Evolutionary conservation across 1,140 invertebrate genomes (phyloP).

Genomic region (Tetranychus cinnabarinus): DNA sequence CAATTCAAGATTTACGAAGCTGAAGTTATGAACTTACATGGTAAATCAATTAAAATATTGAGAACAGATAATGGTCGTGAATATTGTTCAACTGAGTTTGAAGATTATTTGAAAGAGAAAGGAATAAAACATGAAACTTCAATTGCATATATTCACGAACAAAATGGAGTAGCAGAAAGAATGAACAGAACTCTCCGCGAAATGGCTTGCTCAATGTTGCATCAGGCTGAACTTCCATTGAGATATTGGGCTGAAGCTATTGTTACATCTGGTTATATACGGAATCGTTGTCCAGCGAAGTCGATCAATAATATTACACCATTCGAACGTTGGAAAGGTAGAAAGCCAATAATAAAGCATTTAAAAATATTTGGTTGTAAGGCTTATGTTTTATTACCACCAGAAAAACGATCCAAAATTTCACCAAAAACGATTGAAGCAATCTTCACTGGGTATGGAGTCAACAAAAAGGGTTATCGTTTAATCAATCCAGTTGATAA

Average conservation of each 20-base stretch:
- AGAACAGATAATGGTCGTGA: constrained; percentile 9
- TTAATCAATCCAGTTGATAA: not conserved
- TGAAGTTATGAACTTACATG: constrained; percentile 4
- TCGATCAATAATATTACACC: not conserved
- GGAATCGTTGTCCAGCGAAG: not conserved
- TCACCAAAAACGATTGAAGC: constrained; percentile 1
- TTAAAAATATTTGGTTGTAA: constrained; percentile 5
- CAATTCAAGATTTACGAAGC: too few relatives aligned
- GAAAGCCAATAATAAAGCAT: constrained; percentile 3
- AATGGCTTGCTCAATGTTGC: constrained; percentile 6
- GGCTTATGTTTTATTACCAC: constrained; percentile 5
- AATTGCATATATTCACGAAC: constrained; percentile 18
- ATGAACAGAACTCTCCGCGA: constrained; percentile 19
- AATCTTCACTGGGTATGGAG: constrained; percentile 4
- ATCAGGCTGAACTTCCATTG: not conserved
- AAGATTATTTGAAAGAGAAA: not conserved
- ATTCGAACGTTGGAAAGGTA: constrained; percentile 12
- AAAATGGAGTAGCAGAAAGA: constrained; percentile 21
- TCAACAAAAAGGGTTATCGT: not conserved
- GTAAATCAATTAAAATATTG: constrained; percentile 2
- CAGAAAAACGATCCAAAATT: constrained; percentile 1
- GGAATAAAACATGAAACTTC: not conserved
- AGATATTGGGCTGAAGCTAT: not conserved
- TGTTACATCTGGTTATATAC: not conserved
- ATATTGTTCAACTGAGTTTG: not conserved